Evolutionary conservation across 2,797 vertebrate species (phyloP), one percentile per base, ranked within the genome.

Genomic region (Labeo calbasu): DNA sequence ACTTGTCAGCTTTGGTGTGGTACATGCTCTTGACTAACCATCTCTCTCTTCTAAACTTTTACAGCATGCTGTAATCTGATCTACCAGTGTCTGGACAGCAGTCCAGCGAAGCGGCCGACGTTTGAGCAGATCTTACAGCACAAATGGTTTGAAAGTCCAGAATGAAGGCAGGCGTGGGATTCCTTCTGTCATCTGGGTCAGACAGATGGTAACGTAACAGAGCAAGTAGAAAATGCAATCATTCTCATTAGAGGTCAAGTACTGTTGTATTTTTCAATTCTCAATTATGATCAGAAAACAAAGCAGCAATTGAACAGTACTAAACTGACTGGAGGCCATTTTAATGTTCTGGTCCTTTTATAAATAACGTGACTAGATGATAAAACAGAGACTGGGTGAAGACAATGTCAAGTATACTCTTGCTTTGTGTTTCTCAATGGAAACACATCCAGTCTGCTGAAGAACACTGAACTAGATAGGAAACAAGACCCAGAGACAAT

Each of bases 101-200:
- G 2, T 50, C 48, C 28, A 36, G 32, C 32, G 32, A 36, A 36
- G 32, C 32, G 32, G 32, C 32, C 32, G 32, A 36, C 32, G 2
- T 36, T 36, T 36, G 5, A 65, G 43, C 57, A 78, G 59, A 48
- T 78, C 14, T 28, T 78, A 21, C 59, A 50, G 59, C 77, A 78
- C 1, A 2, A 48, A 7, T 65, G 77, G 77, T 65, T 78, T 19
- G 21, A 17, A 23, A 43, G 5, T 23, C n/a, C 14, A 46, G 43
- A 21, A 48, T 65, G 77, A 65, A 65, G 57, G 2, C 57, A 43
- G 14, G 57, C 53, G 55, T 36, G 17, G 13, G 53, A 40, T 23
- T 59, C 21, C 32, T 6, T 70, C 28, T 19, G 32, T 46, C 5
- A 48, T 71, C n/a, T 13, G 2, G 40, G 43, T 71, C 43, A 48